phyloP scores from a whole-genome alignment of 2,888 invertebrate species.

The Drosophila quinaria region DNA sequence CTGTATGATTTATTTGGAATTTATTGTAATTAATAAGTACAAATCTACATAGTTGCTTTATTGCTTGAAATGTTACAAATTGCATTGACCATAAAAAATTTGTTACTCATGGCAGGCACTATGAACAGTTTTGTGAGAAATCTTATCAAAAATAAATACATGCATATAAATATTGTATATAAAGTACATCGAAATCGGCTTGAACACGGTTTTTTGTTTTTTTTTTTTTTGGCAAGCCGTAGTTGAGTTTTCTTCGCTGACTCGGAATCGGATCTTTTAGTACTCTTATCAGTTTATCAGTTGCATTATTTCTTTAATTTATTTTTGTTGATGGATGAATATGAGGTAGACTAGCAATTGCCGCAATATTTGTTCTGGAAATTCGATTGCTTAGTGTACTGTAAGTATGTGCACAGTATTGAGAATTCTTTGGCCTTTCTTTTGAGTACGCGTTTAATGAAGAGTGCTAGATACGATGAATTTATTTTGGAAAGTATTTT shows the following conservation, averaged over 20 bases:
- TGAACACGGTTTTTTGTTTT: conserved; percentile 50
- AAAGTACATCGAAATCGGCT: conserved; percentile 48
- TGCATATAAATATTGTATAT: conserved; percentile 42
- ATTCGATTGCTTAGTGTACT: conserved; percentile 54
- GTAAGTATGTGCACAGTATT: conserved; percentile 56
- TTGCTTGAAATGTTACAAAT: conserved; percentile 54
- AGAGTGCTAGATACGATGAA: conserved; percentile 19
- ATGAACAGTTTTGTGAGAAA: conserved; percentile 37
- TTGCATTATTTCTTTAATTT: not conserved
- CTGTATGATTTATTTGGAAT: conserved; percentile 44
- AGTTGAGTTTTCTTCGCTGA: conserved; percentile 41
- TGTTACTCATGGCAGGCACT: conserved; percentile 48
- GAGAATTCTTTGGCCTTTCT: conserved; percentile 79
- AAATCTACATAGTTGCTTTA: conserved; percentile 38
- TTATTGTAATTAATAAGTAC: conserved; percentile 49
- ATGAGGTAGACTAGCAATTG: conserved; percentile 74
- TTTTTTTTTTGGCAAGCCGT: conserved; percentile 47
- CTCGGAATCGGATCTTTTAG: conserved; percentile 20
- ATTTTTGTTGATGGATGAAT: conserved; percentile 40
- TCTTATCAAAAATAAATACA: conserved; percentile 56
- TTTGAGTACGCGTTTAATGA: conserved; percentile 52
- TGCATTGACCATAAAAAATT: conserved; percentile 12
- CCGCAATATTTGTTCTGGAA: conserved; percentile 57
- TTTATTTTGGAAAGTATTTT: conserved; percentile 82
- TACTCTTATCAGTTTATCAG: conserved; percentile 9